A percentile compares a stretch with the other conserved stretches of the same genome.
Evolutionary conservation across 2,113 vertebrate genomes (phyloP).

Genomic region (Puntigrus tetrazona): DNA sequence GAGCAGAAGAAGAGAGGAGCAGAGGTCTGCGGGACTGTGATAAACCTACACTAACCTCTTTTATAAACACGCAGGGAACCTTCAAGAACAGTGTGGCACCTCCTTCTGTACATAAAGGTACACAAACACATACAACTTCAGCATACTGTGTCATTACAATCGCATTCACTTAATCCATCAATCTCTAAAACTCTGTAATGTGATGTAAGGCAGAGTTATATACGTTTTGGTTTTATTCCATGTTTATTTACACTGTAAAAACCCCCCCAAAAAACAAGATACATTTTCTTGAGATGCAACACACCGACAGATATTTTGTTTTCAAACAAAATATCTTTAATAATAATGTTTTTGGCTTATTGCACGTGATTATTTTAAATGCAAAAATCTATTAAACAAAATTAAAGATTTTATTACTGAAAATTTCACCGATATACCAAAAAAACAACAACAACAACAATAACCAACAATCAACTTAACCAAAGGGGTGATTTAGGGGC

Average conservation of each 20-base stretch:
- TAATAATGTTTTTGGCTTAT: neutral
- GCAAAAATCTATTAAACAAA: neutral
- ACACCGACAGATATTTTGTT: neutral
- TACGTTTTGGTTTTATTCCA: neutral
- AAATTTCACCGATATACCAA: neutral
- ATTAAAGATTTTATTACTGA: neutral
- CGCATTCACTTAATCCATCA: neutral
- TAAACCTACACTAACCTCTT: neutral
- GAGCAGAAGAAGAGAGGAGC: neutral
- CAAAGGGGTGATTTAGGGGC: neutral
- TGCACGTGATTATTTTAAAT: neutral
- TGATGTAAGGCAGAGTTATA: neutral
- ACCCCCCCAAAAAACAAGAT: neutral
- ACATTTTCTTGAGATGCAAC: neutral
- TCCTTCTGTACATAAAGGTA: neutral
- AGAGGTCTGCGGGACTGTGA: slow-evolving; percentile 37
- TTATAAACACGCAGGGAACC: neutral
- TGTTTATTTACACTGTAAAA: neutral
- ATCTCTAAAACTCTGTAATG: neutral
- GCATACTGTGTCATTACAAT: neutral
- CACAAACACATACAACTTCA: neutral
- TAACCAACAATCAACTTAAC: neutral
- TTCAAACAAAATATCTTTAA: neutral
- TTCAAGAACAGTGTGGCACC: neutral
- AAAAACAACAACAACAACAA: neutral